These are phyloP conservation scores for Siniperca knerii DNA, from an alignment of 2,113 vertebrate species.

Conservation along the genomic window DNA sequence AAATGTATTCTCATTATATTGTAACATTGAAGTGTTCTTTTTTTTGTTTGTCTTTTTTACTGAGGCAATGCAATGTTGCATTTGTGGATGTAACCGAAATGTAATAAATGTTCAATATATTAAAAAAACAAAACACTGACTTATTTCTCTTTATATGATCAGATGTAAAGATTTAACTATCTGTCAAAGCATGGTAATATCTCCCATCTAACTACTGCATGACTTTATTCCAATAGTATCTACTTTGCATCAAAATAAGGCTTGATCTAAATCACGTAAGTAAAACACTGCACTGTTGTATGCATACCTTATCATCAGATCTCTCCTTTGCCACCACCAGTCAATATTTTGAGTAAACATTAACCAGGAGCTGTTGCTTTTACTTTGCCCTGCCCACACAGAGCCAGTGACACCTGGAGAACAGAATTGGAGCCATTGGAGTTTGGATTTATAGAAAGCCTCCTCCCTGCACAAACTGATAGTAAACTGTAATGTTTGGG, in stretches of 20 bases:
- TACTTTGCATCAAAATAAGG: background rate
- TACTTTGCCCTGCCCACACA: slow-evolving; percentile 25
- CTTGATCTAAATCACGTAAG: background rate
- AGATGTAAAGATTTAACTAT: background rate
- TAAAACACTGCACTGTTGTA: background rate
- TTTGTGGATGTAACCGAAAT: slow-evolving; percentile 9
- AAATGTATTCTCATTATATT: slow-evolving; percentile 21
- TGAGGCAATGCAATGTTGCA: background rate
- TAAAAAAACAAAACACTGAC: background rate
- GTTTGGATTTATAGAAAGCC: background rate
- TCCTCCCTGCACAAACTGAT: background rate
- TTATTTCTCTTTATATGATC: background rate
- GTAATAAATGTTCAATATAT: slow-evolving; percentile 15
- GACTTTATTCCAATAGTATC: background rate
- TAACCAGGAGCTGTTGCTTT: slow-evolving; percentile 69
- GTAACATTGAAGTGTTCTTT: background rate
- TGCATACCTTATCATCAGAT: slow-evolving; percentile 45
- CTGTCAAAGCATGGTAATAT: background rate
- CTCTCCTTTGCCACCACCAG: slow-evolving; percentile 17
- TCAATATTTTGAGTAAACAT: slow-evolving; percentile 77
- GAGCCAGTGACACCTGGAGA: background rate
- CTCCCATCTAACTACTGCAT: background rate
- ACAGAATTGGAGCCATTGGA: background rate
- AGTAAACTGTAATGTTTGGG: background rate
- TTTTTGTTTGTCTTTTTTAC: slow-evolving; percentile 14